phyloP scores from a whole-genome alignment of 1,140 invertebrate genomes.

The Drosophila chauvacae region DNA sequence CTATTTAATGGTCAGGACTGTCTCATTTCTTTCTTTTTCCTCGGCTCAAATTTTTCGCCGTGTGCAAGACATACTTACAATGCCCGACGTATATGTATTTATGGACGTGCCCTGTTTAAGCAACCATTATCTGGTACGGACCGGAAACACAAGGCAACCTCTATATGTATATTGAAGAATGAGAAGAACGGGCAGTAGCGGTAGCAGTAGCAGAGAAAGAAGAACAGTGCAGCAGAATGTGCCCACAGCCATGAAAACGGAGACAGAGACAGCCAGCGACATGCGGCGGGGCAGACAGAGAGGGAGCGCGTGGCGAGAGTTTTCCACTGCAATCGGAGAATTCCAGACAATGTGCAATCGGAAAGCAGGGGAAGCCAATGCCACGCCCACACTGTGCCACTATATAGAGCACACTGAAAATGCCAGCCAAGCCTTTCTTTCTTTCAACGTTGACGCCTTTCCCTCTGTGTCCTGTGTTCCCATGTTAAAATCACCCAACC shows the following conservation, averaged over 20 bases:
- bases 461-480: slow-evolving; percentile 17
- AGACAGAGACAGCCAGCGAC: slow-evolving; percentile 7
- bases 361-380: slow-evolving; percentile 34
- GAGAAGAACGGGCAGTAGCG: slow-evolving; percentile 19
- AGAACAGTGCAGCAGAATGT: slow-evolving; percentile 48
- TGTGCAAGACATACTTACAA: slow-evolving; percentile 34
- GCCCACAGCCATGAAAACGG: slow-evolving; percentile 35
- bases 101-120: slow-evolving; percentile 67
- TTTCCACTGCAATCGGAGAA: slow-evolving; percentile 41
- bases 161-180: slow-evolving; percentile 59
- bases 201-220: not conserved
- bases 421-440: slow-evolving; percentile 52
- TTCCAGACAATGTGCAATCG: slow-evolving; percentile 55
- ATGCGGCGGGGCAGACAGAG: not conserved
- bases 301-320: slow-evolving; percentile 10
- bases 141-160: slow-evolving; percentile 77
- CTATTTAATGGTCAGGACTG: not conserved
- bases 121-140: slow-evolving; percentile 75
- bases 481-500: slow-evolving; percentile 9
- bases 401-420: slow-evolving; percentile 28
- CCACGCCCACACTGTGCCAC: slow-evolving; percentile 34
- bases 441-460: slow-evolving; percentile 43
- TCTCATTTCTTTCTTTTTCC: not conserved
- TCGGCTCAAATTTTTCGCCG: not conserved
- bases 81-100: slow-evolving; percentile 16